A percentile compares a stretch with the other conserved stretches of the same genome.
These are phyloP conservation scores for Drosophila pandora DNA, from an alignment of 1,140 invertebrate genomes.

Conservation along the genomic window DNA sequence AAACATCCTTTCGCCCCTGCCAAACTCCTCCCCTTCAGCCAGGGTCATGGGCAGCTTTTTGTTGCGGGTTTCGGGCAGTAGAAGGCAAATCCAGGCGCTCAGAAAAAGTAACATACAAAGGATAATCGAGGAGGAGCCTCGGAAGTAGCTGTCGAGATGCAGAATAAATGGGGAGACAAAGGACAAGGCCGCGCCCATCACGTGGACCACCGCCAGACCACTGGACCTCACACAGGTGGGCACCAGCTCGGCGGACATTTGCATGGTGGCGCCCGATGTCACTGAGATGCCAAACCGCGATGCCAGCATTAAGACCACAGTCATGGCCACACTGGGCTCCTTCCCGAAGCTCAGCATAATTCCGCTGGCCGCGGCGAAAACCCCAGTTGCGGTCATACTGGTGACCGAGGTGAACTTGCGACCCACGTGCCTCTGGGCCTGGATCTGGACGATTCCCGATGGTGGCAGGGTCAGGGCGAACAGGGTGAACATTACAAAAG, in stretches of 20 bases:
- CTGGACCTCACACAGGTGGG: slow-evolving; percentile 87
- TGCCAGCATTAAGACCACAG: slow-evolving; percentile 74
- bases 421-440: slow-evolving; percentile 85
- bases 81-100: slow-evolving; percentile 85
- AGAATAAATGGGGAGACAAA: slow-evolving; percentile 75
- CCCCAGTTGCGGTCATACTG: slow-evolving; percentile 77
- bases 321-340: slow-evolving; percentile 33
- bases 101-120: slow-evolving; percentile 85
- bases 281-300: slow-evolving; percentile 87
- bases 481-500: slow-evolving; percentile 85
- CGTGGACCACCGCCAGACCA: slow-evolving; percentile 85
- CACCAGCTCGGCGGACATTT: slow-evolving; percentile 87
- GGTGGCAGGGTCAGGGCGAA: slow-evolving; percentile 85
- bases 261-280: slow-evolving; percentile 86
- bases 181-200: slow-evolving; percentile 84
- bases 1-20: slow-evolving; percentile 83
- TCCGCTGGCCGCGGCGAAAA: slow-evolving; percentile 54
- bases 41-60: slow-evolving; percentile 85
- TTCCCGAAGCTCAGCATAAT: slow-evolving; percentile 46
- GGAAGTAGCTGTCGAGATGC: slow-evolving; percentile 81
- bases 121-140: slow-evolving; percentile 84
- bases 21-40: slow-evolving; percentile 86
- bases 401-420: slow-evolving; percentile 85
- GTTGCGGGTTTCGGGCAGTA: slow-evolving; percentile 86
- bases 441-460: slow-evolving; percentile 84